Conservation (phyloP, 2,113 vertebrate species). For the Rhagologus leucostigma region DNA sequence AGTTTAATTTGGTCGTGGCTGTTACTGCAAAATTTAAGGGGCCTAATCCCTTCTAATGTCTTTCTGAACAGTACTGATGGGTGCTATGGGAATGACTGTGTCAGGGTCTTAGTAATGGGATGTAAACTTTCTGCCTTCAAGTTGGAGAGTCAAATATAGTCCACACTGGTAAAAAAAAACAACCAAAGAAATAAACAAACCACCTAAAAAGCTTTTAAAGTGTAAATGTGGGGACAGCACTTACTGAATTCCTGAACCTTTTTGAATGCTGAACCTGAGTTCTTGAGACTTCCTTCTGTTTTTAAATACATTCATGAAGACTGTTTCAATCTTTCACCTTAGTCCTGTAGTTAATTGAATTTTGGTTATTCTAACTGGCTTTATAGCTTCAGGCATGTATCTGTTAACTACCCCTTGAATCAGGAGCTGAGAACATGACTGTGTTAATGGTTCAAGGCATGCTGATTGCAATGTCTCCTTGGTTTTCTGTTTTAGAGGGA, state of each 20-base stretch:
- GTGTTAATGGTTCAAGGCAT: background rate
- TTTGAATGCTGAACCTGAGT: background rate
- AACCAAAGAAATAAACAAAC: background rate
- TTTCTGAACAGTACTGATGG: background rate
- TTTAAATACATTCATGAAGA: background rate
- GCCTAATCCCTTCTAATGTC: background rate
- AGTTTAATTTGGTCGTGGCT: background rate
- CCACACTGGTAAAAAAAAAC: background rate
- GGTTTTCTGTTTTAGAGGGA: background rate
- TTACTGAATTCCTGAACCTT: background rate
- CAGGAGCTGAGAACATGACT: background rate
- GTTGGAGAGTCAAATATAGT: background rate
- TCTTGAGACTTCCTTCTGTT: background rate
- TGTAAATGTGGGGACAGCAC: background rate
- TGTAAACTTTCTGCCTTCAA: background rate
- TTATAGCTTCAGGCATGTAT: background rate
- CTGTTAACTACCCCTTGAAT: background rate
- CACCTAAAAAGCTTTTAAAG: background rate
- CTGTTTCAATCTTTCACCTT: background rate
- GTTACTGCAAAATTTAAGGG: background rate
- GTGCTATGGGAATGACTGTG: background rate
- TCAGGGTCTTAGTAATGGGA: background rate
- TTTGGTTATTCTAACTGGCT: background rate
- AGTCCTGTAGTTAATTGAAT: background rate
- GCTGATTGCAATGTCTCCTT: background rate